Evolutionary conservation across 1,140 invertebrate genomes (phyloP).

Genomic region (Solenopsis fugax): DNA sequence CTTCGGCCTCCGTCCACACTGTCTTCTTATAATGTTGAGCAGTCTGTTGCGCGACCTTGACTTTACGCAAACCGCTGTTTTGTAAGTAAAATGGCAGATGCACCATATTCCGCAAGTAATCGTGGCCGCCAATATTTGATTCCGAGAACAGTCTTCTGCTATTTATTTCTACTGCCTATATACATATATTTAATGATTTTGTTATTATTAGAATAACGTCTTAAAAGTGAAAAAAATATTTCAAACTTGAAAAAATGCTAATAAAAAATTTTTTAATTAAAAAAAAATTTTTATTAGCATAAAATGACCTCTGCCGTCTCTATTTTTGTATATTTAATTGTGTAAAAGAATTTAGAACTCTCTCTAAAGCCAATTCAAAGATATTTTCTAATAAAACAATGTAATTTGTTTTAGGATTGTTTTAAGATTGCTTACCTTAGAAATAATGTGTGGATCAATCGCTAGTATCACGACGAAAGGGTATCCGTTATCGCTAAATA

Average conservation of each 20-base stretch:
- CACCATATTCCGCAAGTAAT: constrained; percentile 98
- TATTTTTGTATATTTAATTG: too few species aligned
- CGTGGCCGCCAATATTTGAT: constrained; percentile 96
- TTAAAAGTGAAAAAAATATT: neutral
- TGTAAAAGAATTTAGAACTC: too few species aligned
- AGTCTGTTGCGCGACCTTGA: constrained; percentile 94
- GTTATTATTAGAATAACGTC: neutral
- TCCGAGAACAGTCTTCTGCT: constrained; percentile 94
- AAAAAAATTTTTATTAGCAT: too few species aligned
- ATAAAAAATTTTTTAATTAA: too few species aligned
- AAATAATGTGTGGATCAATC: constrained; percentile 98
- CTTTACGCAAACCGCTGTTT: constrained; percentile 96
- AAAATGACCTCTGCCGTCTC: too few species aligned
- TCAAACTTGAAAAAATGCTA: too few species aligned
- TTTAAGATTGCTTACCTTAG: constrained; percentile 90
- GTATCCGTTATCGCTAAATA: constrained; percentile 96
- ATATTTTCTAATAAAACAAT: too few species aligned
- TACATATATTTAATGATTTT: constrained; percentile 36
- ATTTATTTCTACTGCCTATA: constrained; percentile 96
- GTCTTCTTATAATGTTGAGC: constrained; percentile 86
- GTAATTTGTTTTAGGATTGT: neutral
- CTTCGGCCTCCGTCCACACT: constrained; percentile 85
- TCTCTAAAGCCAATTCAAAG: too few species aligned
- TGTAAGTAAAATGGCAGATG: constrained; percentile 99
- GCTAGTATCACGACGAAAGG: constrained; percentile 98